phyloP scores from a whole-genome alignment of 1,140 invertebrate species.

The Glossosoma conforme region DNA sequence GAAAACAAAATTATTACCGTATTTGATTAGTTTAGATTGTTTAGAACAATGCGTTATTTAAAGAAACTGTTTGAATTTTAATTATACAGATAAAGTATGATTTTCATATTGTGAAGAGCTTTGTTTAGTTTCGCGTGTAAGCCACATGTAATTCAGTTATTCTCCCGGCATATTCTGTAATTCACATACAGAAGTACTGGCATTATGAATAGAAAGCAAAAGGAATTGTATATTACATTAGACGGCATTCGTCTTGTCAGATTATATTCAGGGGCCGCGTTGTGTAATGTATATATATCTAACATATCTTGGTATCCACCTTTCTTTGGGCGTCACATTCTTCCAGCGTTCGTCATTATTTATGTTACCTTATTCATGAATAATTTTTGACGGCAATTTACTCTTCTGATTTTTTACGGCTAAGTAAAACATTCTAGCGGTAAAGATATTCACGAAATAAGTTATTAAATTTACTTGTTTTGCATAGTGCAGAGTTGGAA shows the following conservation, averaged over 20 bases:
- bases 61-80: too few species aligned
- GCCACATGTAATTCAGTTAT: constrained; percentile 10
- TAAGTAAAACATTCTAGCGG: neutral
- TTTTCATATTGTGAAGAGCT: constrained; percentile 6
- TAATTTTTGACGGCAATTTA: neutral
- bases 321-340: constrained; percentile 16
- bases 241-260: constrained; percentile 29
- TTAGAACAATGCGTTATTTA: too few species aligned
- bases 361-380: constrained; percentile 4
- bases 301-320: constrained; percentile 13
- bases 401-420: neutral
- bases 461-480: too few species aligned
- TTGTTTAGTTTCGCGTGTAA: neutral
- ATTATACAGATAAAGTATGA: too few species aligned
- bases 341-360: constrained; percentile 9
- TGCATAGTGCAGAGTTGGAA: too few species aligned
- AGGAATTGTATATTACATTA: constrained; percentile 25
- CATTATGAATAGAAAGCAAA: constrained; percentile 7
- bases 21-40: too few species aligned
- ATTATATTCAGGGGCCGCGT: constrained; percentile 24
- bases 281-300: constrained; percentile 21
- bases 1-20: too few species aligned
- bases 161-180: neutral
- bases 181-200: constrained; percentile 1
- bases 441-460: neutral